Evolutionary conservation across 2,888 invertebrate genomes (phyloP), one percentile per base, ranked within the genome.

Genomic region (Eretmocerus hayati): DNA sequence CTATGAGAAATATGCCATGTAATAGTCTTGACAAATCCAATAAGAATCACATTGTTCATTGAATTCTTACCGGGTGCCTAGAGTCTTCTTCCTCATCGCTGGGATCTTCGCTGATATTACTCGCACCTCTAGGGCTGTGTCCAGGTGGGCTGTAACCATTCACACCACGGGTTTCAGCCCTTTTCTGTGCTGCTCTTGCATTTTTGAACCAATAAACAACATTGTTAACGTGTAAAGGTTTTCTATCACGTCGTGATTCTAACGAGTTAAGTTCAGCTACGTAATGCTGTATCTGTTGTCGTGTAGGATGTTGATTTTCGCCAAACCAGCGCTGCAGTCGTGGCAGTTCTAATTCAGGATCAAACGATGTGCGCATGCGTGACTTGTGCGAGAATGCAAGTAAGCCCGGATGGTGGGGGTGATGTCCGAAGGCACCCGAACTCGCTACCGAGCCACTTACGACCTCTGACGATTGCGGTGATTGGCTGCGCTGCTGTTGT

Each of bases 181-280:
- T 79, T 65, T 95, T 92, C 68, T 92, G 90, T 2, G 94, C 94
- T 2, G 96, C 96, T 43, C 97, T 79, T 0, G 96, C 95, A 67
- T 96, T 96, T 71, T 96, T 95, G 74, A 99, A 99, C 92, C 92
- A 92, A 65, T 92, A 92, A 15, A 94, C 93, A 15, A 95, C 93
- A 67, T 95, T 95, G 66, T 93, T 93, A 4, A 95, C 87, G 72
- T 96, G 95, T 44, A 96, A 75, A 0, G 94, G 94, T 65, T 95
- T 93, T 40, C 95, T 79, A 1, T 94, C 95, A 44, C 90, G 80
- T 35, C 96, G 80, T 42, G 94, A 95, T 65, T 94, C 93, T 55
- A 95, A 74, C 51, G 85, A 83, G 70, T 99, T 99, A 57, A 99
- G 75, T 66, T 94, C 93, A 60, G 89, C 85, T 48, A 97, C 91